Evolutionary conservation across 2,888 invertebrate species (phyloP).

Genomic region (Malachius bipustulatus): DNA sequence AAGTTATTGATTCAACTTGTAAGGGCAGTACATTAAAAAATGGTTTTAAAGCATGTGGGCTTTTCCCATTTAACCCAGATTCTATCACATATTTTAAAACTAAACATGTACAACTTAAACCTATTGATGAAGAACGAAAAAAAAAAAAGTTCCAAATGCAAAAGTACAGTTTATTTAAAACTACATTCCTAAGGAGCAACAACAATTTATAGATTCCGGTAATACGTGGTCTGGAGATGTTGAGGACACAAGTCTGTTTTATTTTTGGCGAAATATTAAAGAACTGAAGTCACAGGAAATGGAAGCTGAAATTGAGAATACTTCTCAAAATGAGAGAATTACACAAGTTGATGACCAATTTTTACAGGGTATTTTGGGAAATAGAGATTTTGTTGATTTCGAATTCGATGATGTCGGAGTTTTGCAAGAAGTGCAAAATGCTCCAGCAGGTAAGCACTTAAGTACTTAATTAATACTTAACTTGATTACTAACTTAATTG

Average conservation of each 20-base stretch:
- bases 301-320: slow-evolving; percentile 7
- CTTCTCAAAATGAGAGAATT: slow-evolving; percentile 1
- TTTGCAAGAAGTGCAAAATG: slow-evolving; percentile 4
- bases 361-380: not conserved
- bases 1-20: slow-evolving; percentile 14
- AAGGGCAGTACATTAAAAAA: slow-evolving; percentile 4
- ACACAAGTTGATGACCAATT: no score
- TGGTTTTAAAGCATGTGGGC: slow-evolving; percentile 7
- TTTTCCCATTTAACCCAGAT: slow-evolving; percentile 5
- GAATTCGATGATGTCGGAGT: slow-evolving; percentile 6
- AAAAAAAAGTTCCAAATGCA: not conserved
- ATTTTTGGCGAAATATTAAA: slow-evolving; percentile 1
- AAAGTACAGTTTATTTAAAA: not conserved
- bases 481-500: no score
- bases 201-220: not conserved
- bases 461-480: no score
- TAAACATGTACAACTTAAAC: not conserved
- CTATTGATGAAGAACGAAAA: not conserved
- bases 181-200: slow-evolving; percentile 1
- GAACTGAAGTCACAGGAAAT: slow-evolving; percentile 2
- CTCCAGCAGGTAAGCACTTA: not conserved
- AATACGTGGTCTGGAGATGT: not conserved
- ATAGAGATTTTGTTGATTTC: slow-evolving; percentile 4
- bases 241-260: slow-evolving; percentile 9
- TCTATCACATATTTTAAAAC: slow-evolving; percentile 8